Base-by-base conservation (phyloP, 2,113 vertebrate genomes). In the Aspiorhynchus laticeps region DNA sequence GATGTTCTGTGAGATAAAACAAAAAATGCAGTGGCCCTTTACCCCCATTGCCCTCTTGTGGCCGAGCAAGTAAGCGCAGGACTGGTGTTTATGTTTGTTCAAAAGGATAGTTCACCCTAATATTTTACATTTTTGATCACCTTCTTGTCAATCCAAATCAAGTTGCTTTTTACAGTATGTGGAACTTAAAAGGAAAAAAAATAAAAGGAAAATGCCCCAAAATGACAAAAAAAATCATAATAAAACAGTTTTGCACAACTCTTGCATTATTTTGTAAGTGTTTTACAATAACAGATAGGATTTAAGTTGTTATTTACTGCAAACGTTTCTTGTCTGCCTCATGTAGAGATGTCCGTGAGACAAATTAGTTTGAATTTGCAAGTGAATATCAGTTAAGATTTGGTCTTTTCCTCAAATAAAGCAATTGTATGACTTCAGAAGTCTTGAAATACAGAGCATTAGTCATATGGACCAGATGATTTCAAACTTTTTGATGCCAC, bases 21-120 rank as follows among this genome's bases (percentile, higher is more conserved):
- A 3, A 31, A 67, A 46, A 59, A 31, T 59, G 19, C 17, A 28
- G 17, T 83, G n/a, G 63, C 28, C 19, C 21, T 31, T 26, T 67
- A 28, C 26, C 74, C 38, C 17, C 74, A 56, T 51, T 74, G 73
- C 86, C 88, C 88, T 78, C 75, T 84, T 78, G 86, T 89, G 88
- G 86, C 56, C 24, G 74, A 26, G 69, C 9, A 56, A 38, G 67
- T 15, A 43, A 19, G 11, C 36, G 26, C 26, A 8, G 46, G 19
- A 73, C 38, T 24, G 21, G 61, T 67, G 19, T 17, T 48, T 17
- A 51, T 17, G 53, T 21, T 26, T 65, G 26, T 65, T 67, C 7
- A 69, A 36, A 36, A 17, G 65, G 31, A 69, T 21, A 69, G 15
- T 33, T 69, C 31, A 19, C 2, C 28, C 4, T 33, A 8, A 69